A percentile compares a stretch with the other conserved stretches of the same genome.
Evolutionary conservation across 2,113 vertebrate species (phyloP).

Genomic region (Cebus imitator): DNA sequence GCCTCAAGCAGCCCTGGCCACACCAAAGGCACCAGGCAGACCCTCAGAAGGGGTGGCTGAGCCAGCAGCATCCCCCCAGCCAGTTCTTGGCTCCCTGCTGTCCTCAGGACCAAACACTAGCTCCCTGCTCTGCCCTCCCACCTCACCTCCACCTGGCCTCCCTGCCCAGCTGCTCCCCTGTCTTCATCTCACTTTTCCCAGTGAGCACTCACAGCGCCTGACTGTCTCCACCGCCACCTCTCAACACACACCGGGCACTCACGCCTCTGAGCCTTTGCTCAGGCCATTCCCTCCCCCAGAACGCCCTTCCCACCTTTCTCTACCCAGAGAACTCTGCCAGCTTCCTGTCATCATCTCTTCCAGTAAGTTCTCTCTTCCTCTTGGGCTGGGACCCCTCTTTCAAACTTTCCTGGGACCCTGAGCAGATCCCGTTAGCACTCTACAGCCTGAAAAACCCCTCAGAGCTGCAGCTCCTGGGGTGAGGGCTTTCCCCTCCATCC

Average conservation of each 20-base stretch:
- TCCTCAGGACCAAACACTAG: not conserved
- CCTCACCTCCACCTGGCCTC: not conserved
- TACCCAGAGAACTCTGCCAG: not conserved
- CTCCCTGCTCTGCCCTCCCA: not conserved
- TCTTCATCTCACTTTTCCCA: not conserved
- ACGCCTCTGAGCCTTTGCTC: not conserved
- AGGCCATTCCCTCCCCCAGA: not conserved
- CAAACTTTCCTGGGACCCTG: constrained; percentile 38
- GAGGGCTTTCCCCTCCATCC: not conserved
- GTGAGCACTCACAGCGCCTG: not conserved
- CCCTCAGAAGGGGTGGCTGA: too few species aligned
- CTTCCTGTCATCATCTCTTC: not conserved
- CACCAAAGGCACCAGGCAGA: not conserved
- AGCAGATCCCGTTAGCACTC: not conserved
- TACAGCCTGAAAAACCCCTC: not conserved
- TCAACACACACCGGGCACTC: not conserved
- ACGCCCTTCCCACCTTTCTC: not conserved
- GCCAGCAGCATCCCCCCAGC: not conserved
- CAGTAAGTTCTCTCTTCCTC: not conserved
- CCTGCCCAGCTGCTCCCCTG: not conserved
- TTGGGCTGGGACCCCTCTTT: not conserved
- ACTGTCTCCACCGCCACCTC: not conserved
- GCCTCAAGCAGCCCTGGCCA: not conserved
- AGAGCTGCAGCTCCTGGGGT: not conserved
- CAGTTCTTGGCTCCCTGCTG: not conserved